Evolutionary conservation across 2,888 invertebrate genomes (phyloP), one percentile per base, ranked within the genome.

Genomic region (Opisthograptis luteolata): DNA sequence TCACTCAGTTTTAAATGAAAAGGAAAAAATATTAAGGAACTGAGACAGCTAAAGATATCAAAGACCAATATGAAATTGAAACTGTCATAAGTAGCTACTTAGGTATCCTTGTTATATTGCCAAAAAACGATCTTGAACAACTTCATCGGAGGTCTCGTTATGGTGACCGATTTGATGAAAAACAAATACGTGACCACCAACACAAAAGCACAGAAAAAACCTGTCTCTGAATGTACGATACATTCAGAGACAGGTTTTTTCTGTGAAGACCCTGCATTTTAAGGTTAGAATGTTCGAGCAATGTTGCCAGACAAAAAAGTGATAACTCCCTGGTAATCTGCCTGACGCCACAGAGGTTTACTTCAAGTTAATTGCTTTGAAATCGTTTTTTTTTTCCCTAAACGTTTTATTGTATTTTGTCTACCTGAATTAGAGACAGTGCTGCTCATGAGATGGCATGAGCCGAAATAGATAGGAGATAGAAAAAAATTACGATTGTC

Each of bases 311-410:
- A 77, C 74, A 83, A 84, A 86, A 86, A 83, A 79, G 81, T 83
- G 85, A 85, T 87, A 88, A 86, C 80, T 85, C 84, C 80, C 79
- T 84, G 87, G 87, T 88, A 87, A 89, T 87, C 86, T 81, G 73
- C 67, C 83, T 87, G 89, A 89, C 89, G 89, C 89, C 89, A 87
- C 67, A 61, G 79, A 78, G 81, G 81, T 80, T 87, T 77, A 87
- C 74, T 77, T 71, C 64, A 68, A 82, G 80, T 87, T 90, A 89
- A 90, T 90, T 89, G 88, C 84, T 86, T 87, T 72, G 76, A 76
- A 84, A 81, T 77, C 55, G 68, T 73, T 81, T 84, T 84, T 84
- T 84, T 77, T 74, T 66, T 64, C 66, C 76, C 69, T 79, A 82
- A 86, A 86, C 84, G 80, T 81, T 84, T 84, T 79, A 84, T 85